A percentile compares a stretch with the other conserved stretches of the same genome.
Conservation (phyloP, 2,113 vertebrate species). For the Dasyurus viverrinus region DNA sequence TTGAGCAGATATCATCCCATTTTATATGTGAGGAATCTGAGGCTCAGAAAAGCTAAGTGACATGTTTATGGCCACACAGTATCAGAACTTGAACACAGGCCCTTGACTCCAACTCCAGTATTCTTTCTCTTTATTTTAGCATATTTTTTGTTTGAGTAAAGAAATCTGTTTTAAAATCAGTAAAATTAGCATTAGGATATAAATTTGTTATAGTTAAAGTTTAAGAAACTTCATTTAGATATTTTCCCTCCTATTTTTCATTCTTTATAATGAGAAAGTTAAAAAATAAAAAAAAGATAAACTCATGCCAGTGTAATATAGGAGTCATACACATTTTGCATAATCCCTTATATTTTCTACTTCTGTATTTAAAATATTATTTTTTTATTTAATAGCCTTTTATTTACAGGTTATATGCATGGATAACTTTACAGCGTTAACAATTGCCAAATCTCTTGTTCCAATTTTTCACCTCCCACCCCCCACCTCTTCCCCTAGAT, state of each 20-base stretch:
- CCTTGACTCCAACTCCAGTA: background rate
- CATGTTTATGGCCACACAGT: background rate
- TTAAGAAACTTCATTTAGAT: background rate
- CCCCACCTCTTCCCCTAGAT: too few species aligned
- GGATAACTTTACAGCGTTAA: too few species aligned
- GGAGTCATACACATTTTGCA: background rate
- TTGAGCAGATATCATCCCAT: background rate
- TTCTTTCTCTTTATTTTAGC: background rate
- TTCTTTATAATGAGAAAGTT: conserved; percentile 16
- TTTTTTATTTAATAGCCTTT: too few species aligned
- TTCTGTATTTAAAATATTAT: background rate
- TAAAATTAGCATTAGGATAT: background rate
- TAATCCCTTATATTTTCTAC: background rate
- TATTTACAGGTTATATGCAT: too few species aligned
- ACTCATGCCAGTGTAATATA: background rate
- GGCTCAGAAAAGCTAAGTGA: background rate
- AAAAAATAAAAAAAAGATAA: conserved; percentile 11
- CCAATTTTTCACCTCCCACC: too few species aligned
- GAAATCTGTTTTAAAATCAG: background rate
- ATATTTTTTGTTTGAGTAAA: background rate
- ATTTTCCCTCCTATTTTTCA: background rate
- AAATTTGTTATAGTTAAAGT: background rate
- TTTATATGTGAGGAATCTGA: background rate
- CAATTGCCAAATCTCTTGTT: too few species aligned
- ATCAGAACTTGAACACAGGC: background rate